phyloP scores from a whole-genome alignment of 1,140 invertebrate genomes.

The Aphelenchoides besseyi region DNA sequence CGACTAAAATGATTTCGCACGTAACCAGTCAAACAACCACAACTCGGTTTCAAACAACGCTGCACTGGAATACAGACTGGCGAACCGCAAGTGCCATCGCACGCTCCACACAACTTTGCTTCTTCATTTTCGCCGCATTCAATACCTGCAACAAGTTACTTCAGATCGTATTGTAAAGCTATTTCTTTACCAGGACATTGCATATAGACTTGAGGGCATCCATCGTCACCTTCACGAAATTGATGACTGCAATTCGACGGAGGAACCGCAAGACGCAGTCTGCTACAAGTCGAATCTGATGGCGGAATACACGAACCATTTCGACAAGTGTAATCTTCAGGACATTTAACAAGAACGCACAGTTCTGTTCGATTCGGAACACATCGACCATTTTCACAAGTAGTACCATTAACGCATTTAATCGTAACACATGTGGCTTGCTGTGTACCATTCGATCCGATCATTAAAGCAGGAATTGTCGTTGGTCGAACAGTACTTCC shows the following conservation, averaged over 20 bases:
- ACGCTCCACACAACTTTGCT: constrained; percentile 18
- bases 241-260: neutral
- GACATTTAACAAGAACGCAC: constrained; percentile 6
- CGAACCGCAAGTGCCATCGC: constrained; percentile 14
- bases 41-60: neutral
- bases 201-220: neutral
- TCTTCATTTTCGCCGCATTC: constrained; percentile 21
- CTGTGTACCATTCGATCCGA: neutral
- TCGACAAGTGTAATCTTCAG: constrained; percentile 9
- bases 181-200: neutral
- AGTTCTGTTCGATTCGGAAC: neutral
- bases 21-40: constrained; percentile 11
- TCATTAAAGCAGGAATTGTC: neutral
- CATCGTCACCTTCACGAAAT: neutral
- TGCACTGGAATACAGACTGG: constrained; percentile 3
- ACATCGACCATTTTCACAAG: neutral
- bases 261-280: neutral
- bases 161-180: neutral
- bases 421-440: neutral
- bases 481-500: neutral
- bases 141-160: neutral
- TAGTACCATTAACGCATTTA: neutral
- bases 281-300: neutral
- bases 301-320: constrained; percentile 12
- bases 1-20: neutral